Evolutionary conservation across 1,140 invertebrate species (phyloP).

Genomic region (Carcinoscorpius rotundicauda): DNA sequence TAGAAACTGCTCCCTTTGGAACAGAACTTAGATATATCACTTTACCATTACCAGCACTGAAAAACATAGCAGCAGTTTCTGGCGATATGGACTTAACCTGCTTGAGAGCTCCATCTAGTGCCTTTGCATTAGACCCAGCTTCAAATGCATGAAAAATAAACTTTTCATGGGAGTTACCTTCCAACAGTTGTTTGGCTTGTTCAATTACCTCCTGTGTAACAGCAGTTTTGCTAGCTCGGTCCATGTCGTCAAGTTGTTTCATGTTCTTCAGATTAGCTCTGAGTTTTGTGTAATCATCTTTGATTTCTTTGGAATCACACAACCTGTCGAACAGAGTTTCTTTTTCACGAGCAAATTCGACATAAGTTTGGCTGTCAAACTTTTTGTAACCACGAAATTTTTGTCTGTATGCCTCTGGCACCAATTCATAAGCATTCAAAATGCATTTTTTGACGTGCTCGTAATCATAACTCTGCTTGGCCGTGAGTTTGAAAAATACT

Average conservation of each 20-base stretch:
- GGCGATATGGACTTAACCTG: conserved; percentile 72
- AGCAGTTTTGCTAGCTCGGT: conserved; percentile 67
- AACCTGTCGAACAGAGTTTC: no score
- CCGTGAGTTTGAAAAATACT: no score
- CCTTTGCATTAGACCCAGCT: conserved; percentile 82
- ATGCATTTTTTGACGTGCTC: no score
- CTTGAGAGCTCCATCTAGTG: conserved; percentile 86
- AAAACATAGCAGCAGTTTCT: conserved; percentile 76
- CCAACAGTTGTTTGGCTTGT: conserved; percentile 63
- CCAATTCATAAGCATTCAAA: no score
- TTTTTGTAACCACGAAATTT: no score
- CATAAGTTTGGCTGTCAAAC: no score
- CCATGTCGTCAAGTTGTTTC: conserved; percentile 81
- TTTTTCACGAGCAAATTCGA: no score
- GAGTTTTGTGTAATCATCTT: no score
- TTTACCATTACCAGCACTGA: conserved; percentile 72
- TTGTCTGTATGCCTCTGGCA: no score
- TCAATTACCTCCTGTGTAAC: conserved; percentile 64
- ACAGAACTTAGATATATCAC: conserved; percentile 54
- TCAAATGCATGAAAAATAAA: conserved; percentile 72
- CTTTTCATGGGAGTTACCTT: conserved; percentile 46
- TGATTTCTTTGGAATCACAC: no score
- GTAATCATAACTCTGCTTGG: no score
- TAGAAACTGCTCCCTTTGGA: conserved; percentile 47
- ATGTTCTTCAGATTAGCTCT: conserved; percentile 64